Evolutionary conservation across 2,888 invertebrate species (phyloP).

Genomic region (Micoletzkya japonica): DNA sequence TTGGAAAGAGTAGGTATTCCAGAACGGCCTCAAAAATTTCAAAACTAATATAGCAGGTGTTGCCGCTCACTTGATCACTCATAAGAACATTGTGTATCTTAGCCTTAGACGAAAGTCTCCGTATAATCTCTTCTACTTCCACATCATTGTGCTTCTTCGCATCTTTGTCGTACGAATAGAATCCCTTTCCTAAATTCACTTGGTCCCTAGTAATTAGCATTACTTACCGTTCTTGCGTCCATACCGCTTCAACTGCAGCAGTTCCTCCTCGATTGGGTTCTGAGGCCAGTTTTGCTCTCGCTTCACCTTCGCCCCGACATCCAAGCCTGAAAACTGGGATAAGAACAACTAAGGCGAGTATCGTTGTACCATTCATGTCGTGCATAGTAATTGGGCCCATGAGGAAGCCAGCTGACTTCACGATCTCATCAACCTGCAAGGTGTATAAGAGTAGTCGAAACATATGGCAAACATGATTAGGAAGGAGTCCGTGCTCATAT

Average conservation of each 20-base stretch:
- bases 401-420: slow-evolving; percentile 43
- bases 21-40: slow-evolving; percentile 38
- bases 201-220: background rate
- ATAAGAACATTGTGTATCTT: slow-evolving; percentile 15
- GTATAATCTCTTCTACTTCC: slow-evolving; percentile 43
- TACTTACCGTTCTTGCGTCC: slow-evolving; percentile 48
- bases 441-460: background rate
- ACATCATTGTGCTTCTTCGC: slow-evolving; percentile 44
- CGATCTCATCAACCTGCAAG: slow-evolving; percentile 37
- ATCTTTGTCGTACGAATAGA: slow-evolving; percentile 45
- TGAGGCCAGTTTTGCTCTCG: slow-evolving; percentile 39
- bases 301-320: slow-evolving; percentile 45
- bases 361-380: slow-evolving; percentile 55
- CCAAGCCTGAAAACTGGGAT: slow-evolving; percentile 33
- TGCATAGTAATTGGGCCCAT: slow-evolving; percentile 53
- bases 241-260: slow-evolving; percentile 38
- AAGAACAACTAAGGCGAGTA: too few species aligned
- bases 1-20: slow-evolving; percentile 45
- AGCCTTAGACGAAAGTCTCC: slow-evolving; percentile 25
- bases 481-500: slow-evolving; percentile 26
- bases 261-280: slow-evolving; percentile 36
- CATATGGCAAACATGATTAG: slow-evolving; percentile 11
- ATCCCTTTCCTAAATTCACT: slow-evolving; percentile 42
- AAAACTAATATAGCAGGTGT: background rate
- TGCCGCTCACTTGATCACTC: slow-evolving; percentile 30